These are phyloP conservation scores for Drosophila bocqueti DNA, from an alignment of 1,140 invertebrate species.

Conservation along the genomic window DNA sequence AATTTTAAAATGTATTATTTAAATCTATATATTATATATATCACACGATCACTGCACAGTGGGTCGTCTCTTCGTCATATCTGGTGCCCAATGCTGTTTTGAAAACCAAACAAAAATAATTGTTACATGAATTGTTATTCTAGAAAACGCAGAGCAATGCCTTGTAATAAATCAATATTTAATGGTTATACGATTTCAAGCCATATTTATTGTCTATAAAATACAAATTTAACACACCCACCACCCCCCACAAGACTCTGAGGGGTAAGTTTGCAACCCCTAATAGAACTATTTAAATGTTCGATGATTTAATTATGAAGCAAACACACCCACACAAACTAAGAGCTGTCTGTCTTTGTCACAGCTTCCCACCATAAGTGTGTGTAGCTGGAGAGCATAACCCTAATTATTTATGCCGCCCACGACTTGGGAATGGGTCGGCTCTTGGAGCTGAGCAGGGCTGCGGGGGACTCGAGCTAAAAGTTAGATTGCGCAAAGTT, in stretches of 20 bases:
- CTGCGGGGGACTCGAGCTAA: neutral
- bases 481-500: constrained; percentile 66
- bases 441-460: neutral
- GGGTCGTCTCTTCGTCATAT: too few species aligned
- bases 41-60: too few species aligned
- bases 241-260: neutral
- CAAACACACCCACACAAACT: constrained; percentile 24
- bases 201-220: neutral
- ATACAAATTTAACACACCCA: neutral
- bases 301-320: constrained; percentile 49
- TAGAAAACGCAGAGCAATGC: neutral
- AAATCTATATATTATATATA: too few species aligned
- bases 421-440: constrained; percentile 31
- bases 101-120: neutral
- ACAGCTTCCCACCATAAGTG: constrained; percentile 31
- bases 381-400: constrained; percentile 23
- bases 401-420: constrained; percentile 77
- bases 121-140: neutral
- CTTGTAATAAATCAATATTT: neutral
- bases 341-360: constrained; percentile 18
- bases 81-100: too few species aligned
- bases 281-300: constrained; percentile 37
- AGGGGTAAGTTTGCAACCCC: neutral
- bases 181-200: neutral
- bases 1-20: neutral